A percentile compares a stretch with the other conserved stretches of the same genome.
These are phyloP conservation scores for Gallinago stenura DNA, from an alignment of 2,797 vertebrate species.

Conservation along the genomic window DNA sequence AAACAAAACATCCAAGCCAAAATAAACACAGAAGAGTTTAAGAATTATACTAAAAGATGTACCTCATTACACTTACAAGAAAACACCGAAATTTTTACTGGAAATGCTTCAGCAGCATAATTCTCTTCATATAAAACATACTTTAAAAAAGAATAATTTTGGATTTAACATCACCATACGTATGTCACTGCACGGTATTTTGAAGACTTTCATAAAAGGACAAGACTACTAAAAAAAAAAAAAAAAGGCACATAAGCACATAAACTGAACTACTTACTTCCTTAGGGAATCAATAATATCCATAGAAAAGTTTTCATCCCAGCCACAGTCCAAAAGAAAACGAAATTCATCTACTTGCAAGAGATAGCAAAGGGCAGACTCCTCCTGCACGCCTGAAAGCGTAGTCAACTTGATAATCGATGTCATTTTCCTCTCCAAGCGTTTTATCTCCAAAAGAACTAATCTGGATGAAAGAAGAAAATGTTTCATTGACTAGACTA, in stretches of 20 bases:
- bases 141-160: neutral
- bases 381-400: conserved; percentile 96
- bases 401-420: conserved; percentile 99
- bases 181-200: fast-evolving
- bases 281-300: conserved; percentile 97
- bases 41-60: neutral
- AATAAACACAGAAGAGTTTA: neutral
- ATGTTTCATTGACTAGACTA: neutral
- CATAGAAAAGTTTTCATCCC: conserved; percentile 98
- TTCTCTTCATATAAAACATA: neutral
- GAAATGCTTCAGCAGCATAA: neutral
- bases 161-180: neutral
- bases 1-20: neutral
- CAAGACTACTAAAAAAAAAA: neutral
- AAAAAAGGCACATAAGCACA: neutral
- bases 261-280: conserved; percentile 82
- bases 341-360: conserved; percentile 98
- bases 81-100: fast-evolving
- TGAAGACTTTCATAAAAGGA: neutral
- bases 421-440: conserved; percentile 85
- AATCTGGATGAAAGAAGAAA: conserved; percentile 41
- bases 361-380: conserved; percentile 97
- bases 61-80: neutral
- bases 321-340: conserved; percentile 96
- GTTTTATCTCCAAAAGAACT: neutral